Conservation (phyloP, 2,797 vertebrate species). For the Cichlasoma orientale region DNA sequence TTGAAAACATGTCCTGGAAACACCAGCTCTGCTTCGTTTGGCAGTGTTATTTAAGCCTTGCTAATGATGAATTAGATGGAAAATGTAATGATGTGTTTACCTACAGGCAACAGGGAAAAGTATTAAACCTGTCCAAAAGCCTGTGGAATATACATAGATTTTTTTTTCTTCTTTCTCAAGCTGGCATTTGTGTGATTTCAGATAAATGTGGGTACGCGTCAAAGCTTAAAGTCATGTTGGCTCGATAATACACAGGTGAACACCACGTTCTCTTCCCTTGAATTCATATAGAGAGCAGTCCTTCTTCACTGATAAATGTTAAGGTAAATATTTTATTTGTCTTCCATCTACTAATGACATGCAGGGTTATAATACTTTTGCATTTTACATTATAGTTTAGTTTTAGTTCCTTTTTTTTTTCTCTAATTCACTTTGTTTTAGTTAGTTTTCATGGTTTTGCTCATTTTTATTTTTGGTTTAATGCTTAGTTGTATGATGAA, state of each 20-base stretch:
- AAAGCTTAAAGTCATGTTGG: background rate
- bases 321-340: background rate
- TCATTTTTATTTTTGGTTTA: too few relatives aligned
- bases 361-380: too few relatives aligned
- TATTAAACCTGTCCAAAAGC: slow-evolving; percentile 47
- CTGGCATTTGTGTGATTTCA: slow-evolving; percentile 15
- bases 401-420: too few relatives aligned
- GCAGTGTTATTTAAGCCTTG: slow-evolving; percentile 36
- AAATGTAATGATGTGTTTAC: slow-evolving; percentile 20
- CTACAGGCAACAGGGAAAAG: slow-evolving; percentile 21
- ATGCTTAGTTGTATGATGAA: too few relatives aligned
- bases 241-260: background rate
- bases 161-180: background rate
- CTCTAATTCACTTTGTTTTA: too few relatives aligned
- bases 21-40: slow-evolving; percentile 34
- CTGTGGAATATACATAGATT: slow-evolving; percentile 8
- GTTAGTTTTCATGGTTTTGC: too few relatives aligned
- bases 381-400: too few relatives aligned
- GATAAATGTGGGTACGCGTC: background rate
- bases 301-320: background rate
- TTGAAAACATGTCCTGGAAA: slow-evolving; percentile 34
- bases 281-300: background rate
- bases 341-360: background rate
- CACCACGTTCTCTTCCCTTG: background rate
- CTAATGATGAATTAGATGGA: slow-evolving; percentile 42